Evolutionary conservation across 2,113 vertebrate genomes (phyloP).

Genomic region (Hoplias malabaricus): DNA sequence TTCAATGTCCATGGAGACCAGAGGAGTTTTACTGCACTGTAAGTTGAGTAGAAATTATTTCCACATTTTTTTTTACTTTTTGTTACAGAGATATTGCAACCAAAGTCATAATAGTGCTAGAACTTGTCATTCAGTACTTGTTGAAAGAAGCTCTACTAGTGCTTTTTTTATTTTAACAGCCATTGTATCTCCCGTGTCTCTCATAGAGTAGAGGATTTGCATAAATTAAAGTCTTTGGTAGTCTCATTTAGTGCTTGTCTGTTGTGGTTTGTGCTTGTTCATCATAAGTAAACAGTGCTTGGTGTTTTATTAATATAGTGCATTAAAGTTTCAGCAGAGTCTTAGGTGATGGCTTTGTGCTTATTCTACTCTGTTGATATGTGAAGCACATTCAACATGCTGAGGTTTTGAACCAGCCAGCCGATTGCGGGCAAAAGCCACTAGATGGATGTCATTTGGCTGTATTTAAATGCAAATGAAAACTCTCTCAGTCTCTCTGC

Average conservation of each 20-base stretch:
- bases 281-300: constrained; percentile 20
- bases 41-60: constrained; percentile 67
- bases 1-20: constrained; percentile 80
- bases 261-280: background rate
- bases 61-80: background rate
- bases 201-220: constrained; percentile 51
- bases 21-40: constrained; percentile 83
- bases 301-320: constrained; percentile 4
- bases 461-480: constrained; percentile 66
- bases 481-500: constrained; percentile 27
- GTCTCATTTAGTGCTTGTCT: background rate
- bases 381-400: constrained; percentile 20
- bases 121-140: background rate
- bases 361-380: background rate
- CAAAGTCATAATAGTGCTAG: background rate
- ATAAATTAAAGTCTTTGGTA: constrained; percentile 51
- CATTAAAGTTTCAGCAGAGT: background rate
- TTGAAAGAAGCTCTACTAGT: background rate
- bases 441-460: constrained; percentile 49
- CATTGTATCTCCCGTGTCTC: background rate
- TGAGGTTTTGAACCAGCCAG: constrained; percentile 22
- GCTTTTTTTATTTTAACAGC: background rate
- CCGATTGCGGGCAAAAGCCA: constrained; percentile 45
- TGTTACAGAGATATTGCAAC: background rate
- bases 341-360: background rate